phyloP scores from a whole-genome alignment of 2,888 invertebrate genomes.

The Parnassius mnemosyne region DNA sequence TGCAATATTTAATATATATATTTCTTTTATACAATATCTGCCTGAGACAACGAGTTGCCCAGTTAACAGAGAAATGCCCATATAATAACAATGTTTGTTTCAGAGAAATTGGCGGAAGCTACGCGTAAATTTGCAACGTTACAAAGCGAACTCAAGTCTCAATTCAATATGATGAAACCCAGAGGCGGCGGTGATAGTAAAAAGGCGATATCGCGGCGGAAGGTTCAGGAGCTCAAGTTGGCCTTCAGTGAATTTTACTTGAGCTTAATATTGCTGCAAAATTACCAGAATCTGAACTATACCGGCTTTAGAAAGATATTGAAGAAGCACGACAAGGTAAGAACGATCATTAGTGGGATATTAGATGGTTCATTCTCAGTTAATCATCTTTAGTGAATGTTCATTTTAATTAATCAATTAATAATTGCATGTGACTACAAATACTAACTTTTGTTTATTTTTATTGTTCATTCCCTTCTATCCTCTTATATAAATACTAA shows the following conservation, averaged over 20 bases:
- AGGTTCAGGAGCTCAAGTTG: conserved; percentile 94
- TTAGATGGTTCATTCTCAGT: too few species aligned
- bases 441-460: too few species aligned
- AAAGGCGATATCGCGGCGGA: conserved; percentile 84
- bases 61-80: too few species aligned
- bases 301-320: conserved; percentile 99
- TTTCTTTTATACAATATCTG: too few species aligned
- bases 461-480: too few species aligned
- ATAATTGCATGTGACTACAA: too few species aligned
- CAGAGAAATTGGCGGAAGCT: conserved; percentile 98
- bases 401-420: too few species aligned
- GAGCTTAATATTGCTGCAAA: conserved; percentile 96
- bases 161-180: conserved; percentile 78
- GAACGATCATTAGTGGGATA: conserved; percentile 8
- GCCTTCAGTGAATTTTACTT: conserved; percentile 99
- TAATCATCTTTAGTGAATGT: too few species aligned
- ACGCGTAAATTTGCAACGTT: conserved; percentile 95
- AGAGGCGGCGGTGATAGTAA: conserved; percentile 66
- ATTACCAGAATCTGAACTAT: conserved; percentile 98
- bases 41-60: too few species aligned
- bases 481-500: too few species aligned
- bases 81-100: conserved; percentile 30
- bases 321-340: conserved; percentile 99
- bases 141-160: conserved; percentile 89
- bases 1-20: too few species aligned